Evolutionary conservation across 2,888 invertebrate species (phyloP).

Genomic region (Taphrorychus bicolor): DNA sequence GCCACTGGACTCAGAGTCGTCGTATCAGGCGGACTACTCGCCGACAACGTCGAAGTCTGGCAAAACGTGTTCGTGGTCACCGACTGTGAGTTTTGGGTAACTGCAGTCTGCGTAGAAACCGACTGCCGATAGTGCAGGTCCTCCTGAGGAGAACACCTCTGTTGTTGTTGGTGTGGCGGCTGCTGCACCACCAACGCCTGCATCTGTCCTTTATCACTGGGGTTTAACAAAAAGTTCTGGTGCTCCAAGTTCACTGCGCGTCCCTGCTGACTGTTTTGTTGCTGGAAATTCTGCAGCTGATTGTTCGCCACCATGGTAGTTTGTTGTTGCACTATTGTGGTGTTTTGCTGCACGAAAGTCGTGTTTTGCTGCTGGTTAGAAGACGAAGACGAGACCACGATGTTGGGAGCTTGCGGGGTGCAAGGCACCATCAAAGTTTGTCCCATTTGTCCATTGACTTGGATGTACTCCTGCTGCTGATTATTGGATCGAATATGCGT

Average conservation of each 20-base stretch:
- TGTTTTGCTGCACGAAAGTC: constrained; percentile 84
- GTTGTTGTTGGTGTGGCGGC: constrained; percentile 20
- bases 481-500: constrained; percentile 52
- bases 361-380: constrained; percentile 62
- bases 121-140: constrained; percentile 65
- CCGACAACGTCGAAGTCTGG: constrained; percentile 58
- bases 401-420: constrained; percentile 64
- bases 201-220: constrained; percentile 56
- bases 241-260: constrained; percentile 65
- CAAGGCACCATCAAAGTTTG: constrained; percentile 77
- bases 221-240: constrained; percentile 64
- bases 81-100: constrained; percentile 61
- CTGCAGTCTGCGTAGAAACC: constrained; percentile 78
- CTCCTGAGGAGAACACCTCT: constrained; percentile 50
- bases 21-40: constrained; percentile 81
- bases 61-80: constrained; percentile 60
- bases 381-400: constrained; percentile 62
- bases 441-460: constrained; percentile 70
- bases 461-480: constrained; percentile 72
- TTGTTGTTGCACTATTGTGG: constrained; percentile 84
- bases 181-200: constrained; percentile 48
- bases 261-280: constrained; percentile 44
- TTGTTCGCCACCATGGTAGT: constrained; percentile 79
- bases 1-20: constrained; percentile 84
- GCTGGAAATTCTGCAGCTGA: constrained; percentile 60